Base-by-base conservation (phyloP, 2,113 vertebrate species). In the Indri indri region DNA sequence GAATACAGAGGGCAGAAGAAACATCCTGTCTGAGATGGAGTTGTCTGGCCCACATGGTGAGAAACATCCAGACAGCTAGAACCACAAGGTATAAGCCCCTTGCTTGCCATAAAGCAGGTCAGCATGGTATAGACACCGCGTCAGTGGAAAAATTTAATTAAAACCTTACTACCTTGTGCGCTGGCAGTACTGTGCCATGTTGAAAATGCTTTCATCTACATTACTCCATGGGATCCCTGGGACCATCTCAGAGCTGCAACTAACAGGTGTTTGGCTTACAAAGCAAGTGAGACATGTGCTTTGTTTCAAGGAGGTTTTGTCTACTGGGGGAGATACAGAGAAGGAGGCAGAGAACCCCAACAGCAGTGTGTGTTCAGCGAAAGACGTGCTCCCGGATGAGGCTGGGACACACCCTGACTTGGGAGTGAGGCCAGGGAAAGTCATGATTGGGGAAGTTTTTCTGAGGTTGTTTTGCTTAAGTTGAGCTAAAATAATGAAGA, bases 131-230 rank as follows among this genome's bases (percentile, higher is more conserved):
- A 95, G 81, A 85, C 50, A 63, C 50, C 27, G 76, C n/a, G 50
- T 93, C 65, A 96, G 90, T 52, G 68, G 88, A 83, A 66, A 80
- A 8, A 6, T 71, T 96, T 89, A 93, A 97, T 91, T 93, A 54
- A 89, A 96, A 77, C 7, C 42, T 32, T 45, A 23, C 34, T 45
- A 89, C 18, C 45, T 83, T 57, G 30, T 40, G 70, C 85, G 23
- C 59, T 9, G 18, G n/a, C 66, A 76, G n/a, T 8, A 34, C 71
- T 77, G 37, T 42, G 65, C 47, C 80, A 86, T 86, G 81, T 82
- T 74, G 80, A 91, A 94, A 91, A 82, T 77, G 83, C 52, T 65
- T 52, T 77, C 45, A 30, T 79, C 40, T 63, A 50, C 6, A 42
- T 85, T 86, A 66, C 71, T 92, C 65, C 34, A 25, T 2, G 0